Evolutionary conservation across 1,140 invertebrate species (phyloP), one percentile per base, ranked within the genome.

Genomic region (Saxidomus purpurata): DNA sequence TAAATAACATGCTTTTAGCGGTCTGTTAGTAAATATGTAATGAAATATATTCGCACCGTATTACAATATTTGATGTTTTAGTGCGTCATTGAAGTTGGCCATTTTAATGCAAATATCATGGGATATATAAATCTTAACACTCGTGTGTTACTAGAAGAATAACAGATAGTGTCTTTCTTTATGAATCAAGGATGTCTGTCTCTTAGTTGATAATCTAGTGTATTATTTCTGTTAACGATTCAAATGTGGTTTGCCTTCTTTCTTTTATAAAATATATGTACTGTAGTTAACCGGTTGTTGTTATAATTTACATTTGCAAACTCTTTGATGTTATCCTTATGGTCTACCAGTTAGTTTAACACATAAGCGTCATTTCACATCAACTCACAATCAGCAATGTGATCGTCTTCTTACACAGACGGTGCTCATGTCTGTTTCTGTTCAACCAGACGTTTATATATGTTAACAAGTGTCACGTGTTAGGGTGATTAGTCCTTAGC

Each of bases 1-100:
- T 79, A 55, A 49, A 55, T 31, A 36, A 47, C 22, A 31, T 59
- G 47, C 47, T 79, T 79, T 79, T 36, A 79, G 76, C 47, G 17
- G 47, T 79, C 49, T 22, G 28, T 79, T 79, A 15, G 36, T 49
- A 79, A 79, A 76, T 49, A 79, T 79, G 76, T 79, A 79, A 79
- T 8, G 28, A 52, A 36, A 79, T 79, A 28, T 34, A 79, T 79
- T 79, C 47, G 28, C 76, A 79, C 76, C 3, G 47, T 55, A 55
- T 79, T 79, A 38, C 36, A 36, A 79, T 52, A 34, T 79, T 79
- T 79, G 47, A 55, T 59, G 47, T 52, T 79, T 38, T n/a, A 47
- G 31, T 55, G 15, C 36, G 3, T 36, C n/a, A 36, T 36, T 55
- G 17, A 40, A 52, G 6, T 55, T 47, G n/a, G 34, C 34, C 47